Percentiles rank a stretch among this genome's conserved stretches.
Conservation (phyloP, 2,797 vertebrate genomes). For the Xenentodon cancila region DNA sequence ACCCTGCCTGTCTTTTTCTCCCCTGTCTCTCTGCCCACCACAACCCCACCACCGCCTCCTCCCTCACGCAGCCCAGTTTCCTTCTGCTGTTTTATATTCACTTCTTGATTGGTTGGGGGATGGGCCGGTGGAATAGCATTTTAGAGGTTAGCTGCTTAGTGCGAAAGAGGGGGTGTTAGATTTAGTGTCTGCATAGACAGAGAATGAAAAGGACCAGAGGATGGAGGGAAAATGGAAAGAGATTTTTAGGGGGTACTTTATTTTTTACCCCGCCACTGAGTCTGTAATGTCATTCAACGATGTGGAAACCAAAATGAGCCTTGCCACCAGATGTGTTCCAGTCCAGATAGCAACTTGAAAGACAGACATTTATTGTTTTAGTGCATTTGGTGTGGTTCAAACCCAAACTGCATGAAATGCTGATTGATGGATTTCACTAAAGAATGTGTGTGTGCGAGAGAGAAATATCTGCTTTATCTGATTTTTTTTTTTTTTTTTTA, state of each 20-base stretch:
- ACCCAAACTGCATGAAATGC: slow-evolving; percentile 81
- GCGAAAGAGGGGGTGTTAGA: slow-evolving; percentile 45
- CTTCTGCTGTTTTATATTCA: slow-evolving; percentile 75
- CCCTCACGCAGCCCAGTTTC: slow-evolving; percentile 51
- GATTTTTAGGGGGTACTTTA: slow-evolving; percentile 71
- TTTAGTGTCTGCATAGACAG: slow-evolving; percentile 45
- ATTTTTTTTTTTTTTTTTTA: slow-evolving; percentile 79
- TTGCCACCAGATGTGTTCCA: slow-evolving; percentile 84
- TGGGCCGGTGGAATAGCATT: slow-evolving; percentile 63
- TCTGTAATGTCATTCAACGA: slow-evolving; percentile 81
- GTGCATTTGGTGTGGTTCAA: slow-evolving; percentile 81
- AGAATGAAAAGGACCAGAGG: slow-evolving; percentile 30
- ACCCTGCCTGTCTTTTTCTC: slow-evolving; percentile 27
- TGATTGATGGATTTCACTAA: slow-evolving; percentile 82
- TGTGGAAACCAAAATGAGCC: slow-evolving; percentile 81
- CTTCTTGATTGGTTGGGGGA: slow-evolving; percentile 78
- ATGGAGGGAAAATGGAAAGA: slow-evolving; percentile 55
- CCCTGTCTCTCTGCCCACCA: background rate
- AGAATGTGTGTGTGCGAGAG: slow-evolving; percentile 58
- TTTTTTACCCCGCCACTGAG: slow-evolving; percentile 72
- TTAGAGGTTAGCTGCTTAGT: slow-evolving; percentile 66
- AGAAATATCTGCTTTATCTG: slow-evolving; percentile 63
- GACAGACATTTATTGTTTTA: slow-evolving; percentile 86
- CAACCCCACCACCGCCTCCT: slow-evolving; percentile 12
- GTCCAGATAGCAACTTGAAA: slow-evolving; percentile 84